Conservation (phyloP, 1,140 invertebrate species). For the Drosophila micromelanica region DNA sequence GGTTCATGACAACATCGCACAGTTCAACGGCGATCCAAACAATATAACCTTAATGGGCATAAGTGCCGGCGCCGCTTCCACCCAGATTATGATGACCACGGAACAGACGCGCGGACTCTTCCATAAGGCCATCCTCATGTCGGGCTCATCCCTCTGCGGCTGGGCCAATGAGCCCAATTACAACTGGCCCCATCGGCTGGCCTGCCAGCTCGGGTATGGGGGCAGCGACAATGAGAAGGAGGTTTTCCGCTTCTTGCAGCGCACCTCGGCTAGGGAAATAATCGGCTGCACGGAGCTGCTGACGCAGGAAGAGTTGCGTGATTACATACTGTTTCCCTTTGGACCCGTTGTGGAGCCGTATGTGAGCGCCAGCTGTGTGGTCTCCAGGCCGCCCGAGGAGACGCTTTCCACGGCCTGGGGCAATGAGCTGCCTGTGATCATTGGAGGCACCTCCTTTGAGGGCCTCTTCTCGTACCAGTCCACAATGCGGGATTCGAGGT, state of each 20-base stretch:
- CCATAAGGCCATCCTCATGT: slow-evolving; percentile 87
- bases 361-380: slow-evolving; percentile 60
- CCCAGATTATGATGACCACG: slow-evolving; percentile 63
- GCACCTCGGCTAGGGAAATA: slow-evolving; percentile 40
- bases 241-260: slow-evolving; percentile 80
- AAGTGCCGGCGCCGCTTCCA: slow-evolving; percentile 78
- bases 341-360: slow-evolving; percentile 84
- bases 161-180: slow-evolving; percentile 58
- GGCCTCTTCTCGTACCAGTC: slow-evolving; percentile 73
- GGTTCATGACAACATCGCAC: slow-evolving; percentile 73
- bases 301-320: slow-evolving; percentile 40
- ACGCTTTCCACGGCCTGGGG: slow-evolving; percentile 75
- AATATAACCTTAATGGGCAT: slow-evolving; percentile 80
- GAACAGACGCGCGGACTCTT: slow-evolving; percentile 85
- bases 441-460: slow-evolving; percentile 83
- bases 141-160: slow-evolving; percentile 85
- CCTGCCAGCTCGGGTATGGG: slow-evolving; percentile 64
- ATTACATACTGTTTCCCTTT: slow-evolving; percentile 63
- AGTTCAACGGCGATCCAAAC: slow-evolving; percentile 79
- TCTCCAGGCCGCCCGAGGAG: slow-evolving; percentile 62
- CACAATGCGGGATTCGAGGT: slow-evolving; percentile 38
- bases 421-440: slow-evolving; percentile 80
- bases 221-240: slow-evolving; percentile 77
- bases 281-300: slow-evolving; percentile 22
- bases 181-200: slow-evolving; percentile 56